A percentile compares a stretch with the other conserved stretches of the same genome.
Conservation (phyloP, 2,113 vertebrate genomes). For the Passer domesticus region DNA sequence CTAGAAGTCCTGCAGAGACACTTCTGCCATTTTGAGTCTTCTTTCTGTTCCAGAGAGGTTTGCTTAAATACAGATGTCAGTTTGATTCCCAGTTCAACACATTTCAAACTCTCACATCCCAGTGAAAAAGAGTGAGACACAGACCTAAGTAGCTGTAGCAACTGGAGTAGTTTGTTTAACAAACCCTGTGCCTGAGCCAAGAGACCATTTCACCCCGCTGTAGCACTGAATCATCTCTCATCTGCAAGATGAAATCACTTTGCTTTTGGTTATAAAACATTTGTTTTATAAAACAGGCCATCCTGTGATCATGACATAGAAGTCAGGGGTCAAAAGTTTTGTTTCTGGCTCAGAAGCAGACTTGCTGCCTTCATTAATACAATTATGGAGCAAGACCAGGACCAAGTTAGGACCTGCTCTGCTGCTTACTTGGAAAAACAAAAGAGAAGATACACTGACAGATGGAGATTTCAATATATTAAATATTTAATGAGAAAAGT, state of each 20-base stretch:
- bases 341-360: not conserved
- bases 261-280: conserved; percentile 20
- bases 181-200: conserved; percentile 18
- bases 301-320: not conserved
- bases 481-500: not conserved
- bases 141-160: conserved; percentile 30
- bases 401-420: not conserved
- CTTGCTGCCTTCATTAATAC: not conserved
- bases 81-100: not conserved
- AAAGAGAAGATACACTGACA: not conserved
- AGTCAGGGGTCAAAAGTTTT: not conserved
- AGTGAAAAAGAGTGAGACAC: not conserved
- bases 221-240: conserved; percentile 34
- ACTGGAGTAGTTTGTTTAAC: conserved; percentile 47
- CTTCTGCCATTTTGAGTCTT: not conserved
- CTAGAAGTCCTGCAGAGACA: not conserved
- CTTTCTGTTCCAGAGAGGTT: not conserved
- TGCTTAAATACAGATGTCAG: not conserved
- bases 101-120: not conserved
- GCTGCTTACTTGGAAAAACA: not conserved
- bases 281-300: not conserved
- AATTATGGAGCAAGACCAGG: not conserved
- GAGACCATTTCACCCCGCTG: not conserved
- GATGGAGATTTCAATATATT: not conserved
- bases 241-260: conserved; percentile 40